Evolutionary conservation across 2,888 invertebrate genomes (phyloP), one percentile per base, ranked within the genome.

Genomic region (Calliphora vomitoria): DNA sequence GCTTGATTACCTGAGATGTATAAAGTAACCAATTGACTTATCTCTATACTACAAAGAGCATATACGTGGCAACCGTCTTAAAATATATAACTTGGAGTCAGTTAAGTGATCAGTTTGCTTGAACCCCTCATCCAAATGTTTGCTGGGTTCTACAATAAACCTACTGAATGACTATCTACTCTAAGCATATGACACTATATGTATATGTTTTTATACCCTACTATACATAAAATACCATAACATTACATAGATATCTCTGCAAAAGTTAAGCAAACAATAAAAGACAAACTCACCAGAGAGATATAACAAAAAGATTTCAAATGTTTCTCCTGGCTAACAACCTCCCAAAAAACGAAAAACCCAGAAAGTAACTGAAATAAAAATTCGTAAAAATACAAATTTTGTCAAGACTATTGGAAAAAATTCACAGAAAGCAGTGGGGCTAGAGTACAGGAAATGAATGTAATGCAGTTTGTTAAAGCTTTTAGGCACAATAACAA

Each of bases 201-300:
- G 15, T 69, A 13, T 38, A 10, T 25, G 4, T 47, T 13, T 25
- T 41, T n/a, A 41, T 50, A 66, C 41, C 15, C 50, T 64, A 47
- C 15, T 58, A 25, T 47, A 50, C 60, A 55, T 18, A 55, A 4
- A 74, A 68, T 58, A 69, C 13, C 66, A 80, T 68, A 38, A 81
- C 47, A 79, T 64, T 76, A 66, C 75, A 80, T 44, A 35, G 69
- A 31, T 64, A 76, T 62, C 15, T 35, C 11, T 35, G 53, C 62
- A 82, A 80, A 86, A 86, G 86, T 83, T 86, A 86, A 83, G 50
- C 79, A 83, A 83, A 86, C 86, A 86, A 80, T 79, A 72, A 82
- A 86, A 50, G 62, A 79, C 58, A 74, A 79, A 81, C 47, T 60
- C 62, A n/a, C 38, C n/a, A 71, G 55, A 60, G 47, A 66, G 53